Evolutionary conservation across 2,113 vertebrate species (phyloP).

Genomic region (Oplegnathus fasciatus): DNA sequence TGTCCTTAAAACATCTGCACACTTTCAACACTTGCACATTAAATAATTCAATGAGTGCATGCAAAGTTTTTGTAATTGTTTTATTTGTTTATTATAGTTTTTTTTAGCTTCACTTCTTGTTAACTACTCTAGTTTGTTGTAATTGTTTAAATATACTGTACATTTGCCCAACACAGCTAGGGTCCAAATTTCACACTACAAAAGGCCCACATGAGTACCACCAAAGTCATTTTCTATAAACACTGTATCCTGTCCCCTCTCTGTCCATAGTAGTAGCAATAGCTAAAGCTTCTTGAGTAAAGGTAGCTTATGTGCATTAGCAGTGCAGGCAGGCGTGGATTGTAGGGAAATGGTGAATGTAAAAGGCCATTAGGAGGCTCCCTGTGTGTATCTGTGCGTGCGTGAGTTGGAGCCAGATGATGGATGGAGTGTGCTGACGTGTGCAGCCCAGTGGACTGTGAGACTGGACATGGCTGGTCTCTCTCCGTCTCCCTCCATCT

Average conservation of each 20-base stretch:
- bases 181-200: neutral
- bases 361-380: slow-evolving; percentile 79
- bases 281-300: slow-evolving; percentile 50
- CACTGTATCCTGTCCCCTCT: neutral
- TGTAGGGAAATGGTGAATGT: slow-evolving; percentile 77
- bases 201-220: neutral
- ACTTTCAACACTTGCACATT: neutral
- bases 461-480: slow-evolving; percentile 82
- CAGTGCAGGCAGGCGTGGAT: slow-evolving; percentile 59
- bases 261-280: slow-evolving; percentile 13
- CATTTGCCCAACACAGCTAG: neutral
- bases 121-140: neutral
- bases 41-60: neutral
- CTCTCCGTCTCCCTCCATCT: slow-evolving; percentile 69
- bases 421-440: slow-evolving; percentile 83
- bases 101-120: neutral
- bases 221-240: neutral
- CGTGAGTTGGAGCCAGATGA: slow-evolving; percentile 69
- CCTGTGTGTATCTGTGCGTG: slow-evolving; percentile 36
- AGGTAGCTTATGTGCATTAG: slow-evolving; percentile 68
- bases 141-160: neutral
- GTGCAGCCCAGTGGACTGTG: slow-evolving; percentile 80
- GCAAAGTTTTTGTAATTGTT: neutral
- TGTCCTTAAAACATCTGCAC: slow-evolving; percentile 1
- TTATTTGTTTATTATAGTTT: neutral